Evolutionary conservation across 2,113 vertebrate genomes (phyloP).

Genomic region (Mugil cephalus): DNA sequence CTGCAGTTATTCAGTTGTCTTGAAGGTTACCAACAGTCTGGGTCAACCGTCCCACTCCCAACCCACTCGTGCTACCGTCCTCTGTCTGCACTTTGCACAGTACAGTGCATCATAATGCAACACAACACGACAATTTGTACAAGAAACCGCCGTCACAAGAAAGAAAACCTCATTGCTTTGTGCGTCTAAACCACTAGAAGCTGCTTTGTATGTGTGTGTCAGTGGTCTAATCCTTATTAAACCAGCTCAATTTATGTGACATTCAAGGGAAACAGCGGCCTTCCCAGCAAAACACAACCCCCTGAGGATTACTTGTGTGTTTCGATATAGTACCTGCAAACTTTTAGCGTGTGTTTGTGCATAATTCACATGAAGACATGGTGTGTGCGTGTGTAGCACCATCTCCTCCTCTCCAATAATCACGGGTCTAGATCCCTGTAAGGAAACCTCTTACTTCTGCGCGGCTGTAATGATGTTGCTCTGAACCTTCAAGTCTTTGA

Average conservation of each 20-base stretch:
- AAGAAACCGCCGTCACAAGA: too few species aligned
- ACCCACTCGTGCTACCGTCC: too few species aligned
- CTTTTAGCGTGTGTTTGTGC: background rate
- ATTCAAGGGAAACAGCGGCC: background rate
- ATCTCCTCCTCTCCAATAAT: background rate
- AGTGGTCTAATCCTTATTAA: slow-evolving; percentile 32
- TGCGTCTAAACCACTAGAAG: background rate
- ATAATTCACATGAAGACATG: background rate
- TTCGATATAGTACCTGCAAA: background rate
- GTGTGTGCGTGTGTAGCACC: background rate
- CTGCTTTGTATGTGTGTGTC: background rate
- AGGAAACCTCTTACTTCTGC: background rate
- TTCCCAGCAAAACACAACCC: slow-evolving; percentile 1
- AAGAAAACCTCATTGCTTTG: background rate
- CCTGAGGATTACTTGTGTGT: background rate
- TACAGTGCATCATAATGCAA: too few species aligned
- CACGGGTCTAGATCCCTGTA: background rate
- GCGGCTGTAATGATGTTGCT: background rate
- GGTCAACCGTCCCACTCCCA: too few species aligned
- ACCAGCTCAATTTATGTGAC: background rate
- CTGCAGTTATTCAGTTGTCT: too few species aligned
- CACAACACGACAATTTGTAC: too few species aligned
- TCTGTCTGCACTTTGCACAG: too few species aligned
- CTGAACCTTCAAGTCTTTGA: background rate
- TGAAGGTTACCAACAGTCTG: too few species aligned